Conservation (phyloP, 2,113 vertebrate species). For the Pipa parva region DNA sequence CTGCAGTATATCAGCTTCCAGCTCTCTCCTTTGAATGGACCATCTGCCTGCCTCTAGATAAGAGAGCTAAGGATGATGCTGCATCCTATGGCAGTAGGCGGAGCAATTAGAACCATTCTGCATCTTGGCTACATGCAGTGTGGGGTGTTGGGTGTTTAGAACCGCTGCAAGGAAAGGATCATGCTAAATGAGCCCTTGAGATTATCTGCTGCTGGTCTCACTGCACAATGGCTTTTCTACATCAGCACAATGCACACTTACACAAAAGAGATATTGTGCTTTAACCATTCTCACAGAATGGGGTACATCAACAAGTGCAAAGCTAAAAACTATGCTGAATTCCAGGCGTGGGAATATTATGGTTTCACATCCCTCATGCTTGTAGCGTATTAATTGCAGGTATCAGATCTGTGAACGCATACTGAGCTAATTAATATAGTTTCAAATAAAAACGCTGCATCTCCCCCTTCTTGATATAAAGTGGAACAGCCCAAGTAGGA, state of each 20-base stretch:
- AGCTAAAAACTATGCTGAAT: background rate
- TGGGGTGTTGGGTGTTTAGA: background rate
- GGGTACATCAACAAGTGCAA: constrained; percentile 24
- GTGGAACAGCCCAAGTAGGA: constrained; percentile 12
- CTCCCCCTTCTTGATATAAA: background rate
- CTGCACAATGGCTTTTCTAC: background rate
- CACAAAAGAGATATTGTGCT: background rate
- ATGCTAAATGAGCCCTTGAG: background rate
- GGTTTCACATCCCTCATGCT: background rate
- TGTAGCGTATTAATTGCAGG: background rate
- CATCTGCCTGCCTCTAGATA: background rate
- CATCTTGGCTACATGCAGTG: background rate
- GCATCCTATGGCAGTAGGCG: constrained; percentile 11
- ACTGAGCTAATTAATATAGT: background rate
- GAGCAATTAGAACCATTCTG: background rate
- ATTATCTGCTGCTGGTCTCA: background rate
- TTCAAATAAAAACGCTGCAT: background rate
- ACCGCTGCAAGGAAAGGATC: background rate
- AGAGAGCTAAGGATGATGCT: constrained; percentile 3
- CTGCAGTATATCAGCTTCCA: background rate
- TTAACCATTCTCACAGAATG: background rate
- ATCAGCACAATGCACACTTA: constrained; percentile 22
- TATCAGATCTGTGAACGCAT: background rate
- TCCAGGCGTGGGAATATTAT: background rate
- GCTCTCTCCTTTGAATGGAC: too few species aligned